Base-by-base conservation (phyloP, 2,888 invertebrate genomes). In the Ametastegia equiseti region DNA sequence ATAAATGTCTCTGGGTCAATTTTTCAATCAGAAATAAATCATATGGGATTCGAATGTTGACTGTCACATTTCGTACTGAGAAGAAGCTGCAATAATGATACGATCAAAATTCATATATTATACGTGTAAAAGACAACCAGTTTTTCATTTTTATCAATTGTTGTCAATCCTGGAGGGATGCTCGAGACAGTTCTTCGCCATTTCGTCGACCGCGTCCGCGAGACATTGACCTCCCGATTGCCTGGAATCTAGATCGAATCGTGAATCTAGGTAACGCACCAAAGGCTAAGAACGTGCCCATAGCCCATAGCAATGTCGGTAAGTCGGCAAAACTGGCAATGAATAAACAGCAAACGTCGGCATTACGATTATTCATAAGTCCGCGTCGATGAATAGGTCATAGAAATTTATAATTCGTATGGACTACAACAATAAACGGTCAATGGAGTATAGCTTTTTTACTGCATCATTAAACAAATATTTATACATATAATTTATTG, bases 401-500 rank as follows among this genome's bases (percentile, higher is more conserved):
- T 75, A 54, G 54, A 50, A 36, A n/a, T 50, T 75, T 75, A 11
- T 54, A 54, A 75, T 54, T 75, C 75, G 47, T 45, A 71, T n/a
- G n/a, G 30, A 71, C 27, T 71, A 71, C 23, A 75, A 75, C 75
- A 75, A 75, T 54, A 39, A 75, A 75, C 75, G 75, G 75, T 75
- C 19, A 50, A 75, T 54, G n/a, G n/a, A 67, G 39, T 39, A 36
- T n/a, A 9, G 65, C 65, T 67, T 36, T 39, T 67, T 19, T 13
- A 67, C 39, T 13, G 13, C 65, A n/a, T 67, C 19, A 36, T 15
- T 67, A 67, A n/a, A 19, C 9, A 67, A 39, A 15, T 67, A 23
- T 36, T 5, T 15, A 9, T 9, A 67, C 4, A 9, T 9, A 39
- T 67, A 11, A 63, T 63, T 30, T 23, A 11, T 30, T n/a, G 36